phyloP scores from a whole-genome alignment of 1,140 invertebrate species.

The Formica selysi region DNA sequence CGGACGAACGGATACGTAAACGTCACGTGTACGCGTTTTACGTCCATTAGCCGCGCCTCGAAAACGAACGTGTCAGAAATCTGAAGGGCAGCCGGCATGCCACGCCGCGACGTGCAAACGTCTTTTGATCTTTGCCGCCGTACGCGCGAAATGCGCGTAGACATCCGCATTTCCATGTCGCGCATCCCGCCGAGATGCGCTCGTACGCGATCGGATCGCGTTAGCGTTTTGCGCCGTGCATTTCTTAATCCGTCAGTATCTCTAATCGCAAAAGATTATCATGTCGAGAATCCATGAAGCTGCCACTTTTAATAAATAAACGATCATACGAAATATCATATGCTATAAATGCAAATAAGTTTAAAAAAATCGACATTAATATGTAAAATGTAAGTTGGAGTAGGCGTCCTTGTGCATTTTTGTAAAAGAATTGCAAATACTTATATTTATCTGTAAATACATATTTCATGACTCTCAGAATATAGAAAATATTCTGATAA shows the following conservation, averaged over 20 bases:
- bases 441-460: too few relatives aligned
- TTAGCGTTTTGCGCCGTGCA: background rate
- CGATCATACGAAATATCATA: background rate
- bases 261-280: background rate
- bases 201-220: conserved; percentile 12
- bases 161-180: conserved; percentile 29
- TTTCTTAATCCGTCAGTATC: conserved; percentile 26
- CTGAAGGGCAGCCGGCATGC: conserved; percentile 42
- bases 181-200: conserved; percentile 27
- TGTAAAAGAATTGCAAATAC: too few relatives aligned
- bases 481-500: too few relatives aligned
- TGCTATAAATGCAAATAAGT: background rate
- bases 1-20: conserved; percentile 44
- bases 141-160: conserved; percentile 40
- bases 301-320: background rate
- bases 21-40: conserved; percentile 35
- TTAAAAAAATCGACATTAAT: background rate
- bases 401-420: too few relatives aligned
- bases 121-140: conserved; percentile 66
- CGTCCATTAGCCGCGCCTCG: conserved; percentile 61
- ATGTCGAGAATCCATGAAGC: background rate
- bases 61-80: conserved; percentile 60
- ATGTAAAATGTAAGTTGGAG: background rate
- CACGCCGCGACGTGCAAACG: conserved; percentile 39
- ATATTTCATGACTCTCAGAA: too few relatives aligned